Percentiles rank a stretch among this genome's conserved stretches.
Evolutionary conservation across 2,888 invertebrate species (phyloP).

Genomic region (Thelaira solivaga): DNA sequence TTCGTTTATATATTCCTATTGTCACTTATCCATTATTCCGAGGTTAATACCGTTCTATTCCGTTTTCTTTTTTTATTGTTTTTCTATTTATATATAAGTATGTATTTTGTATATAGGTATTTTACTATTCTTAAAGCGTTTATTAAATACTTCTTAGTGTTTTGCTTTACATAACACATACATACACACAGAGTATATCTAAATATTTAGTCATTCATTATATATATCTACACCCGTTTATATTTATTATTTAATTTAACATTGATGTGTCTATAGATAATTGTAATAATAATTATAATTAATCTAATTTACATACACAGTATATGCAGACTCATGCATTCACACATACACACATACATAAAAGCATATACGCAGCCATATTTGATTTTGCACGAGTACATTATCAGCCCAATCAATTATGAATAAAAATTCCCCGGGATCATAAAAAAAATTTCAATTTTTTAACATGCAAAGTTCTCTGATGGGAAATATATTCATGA

Average conservation of each 20-base stretch:
- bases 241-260: slow-evolving; percentile 21
- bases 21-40: slow-evolving; percentile 48
- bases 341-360: slow-evolving; percentile 13
- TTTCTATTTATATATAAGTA: background rate
- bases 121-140: slow-evolving; percentile 42
- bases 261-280: background rate
- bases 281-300: slow-evolving; percentile 13
- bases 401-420: too few species aligned
- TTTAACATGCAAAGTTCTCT: too few species aligned
- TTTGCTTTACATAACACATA: too few species aligned
- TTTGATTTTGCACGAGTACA: too few species aligned
- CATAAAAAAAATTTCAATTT: too few species aligned
- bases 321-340: background rate
- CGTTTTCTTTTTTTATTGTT: slow-evolving; percentile 2
- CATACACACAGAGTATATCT: slow-evolving; percentile 46
- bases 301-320: slow-evolving; percentile 3
- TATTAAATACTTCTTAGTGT: slow-evolving; percentile 2
- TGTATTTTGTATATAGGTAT: too few species aligned
- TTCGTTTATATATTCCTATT: slow-evolving; percentile 42
- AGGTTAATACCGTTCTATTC: slow-evolving; percentile 13
- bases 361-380: background rate
- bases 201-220: slow-evolving; percentile 48
- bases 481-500: too few species aligned
- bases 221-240: slow-evolving; percentile 55
- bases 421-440: too few species aligned